A percentile compares a stretch with the other conserved stretches of the same genome.
Evolutionary conservation across 2,797 vertebrate species (phyloP).

Genomic region (Heteromormyrus szaboi): DNA sequence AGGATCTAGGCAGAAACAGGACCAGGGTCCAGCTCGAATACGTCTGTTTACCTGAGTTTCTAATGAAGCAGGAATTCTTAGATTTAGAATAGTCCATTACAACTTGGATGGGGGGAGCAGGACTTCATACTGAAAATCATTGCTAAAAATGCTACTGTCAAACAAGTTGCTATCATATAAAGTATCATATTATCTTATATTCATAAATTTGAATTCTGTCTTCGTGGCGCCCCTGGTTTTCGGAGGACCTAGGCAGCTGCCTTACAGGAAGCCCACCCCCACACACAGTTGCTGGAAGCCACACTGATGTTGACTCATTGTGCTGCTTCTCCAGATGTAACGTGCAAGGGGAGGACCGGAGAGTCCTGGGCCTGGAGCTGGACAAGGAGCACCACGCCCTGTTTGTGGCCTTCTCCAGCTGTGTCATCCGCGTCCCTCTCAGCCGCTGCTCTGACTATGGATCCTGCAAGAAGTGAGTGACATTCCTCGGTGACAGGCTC

Average conservation of each 20-base stretch:
- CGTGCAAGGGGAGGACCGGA: constrained; percentile 72
- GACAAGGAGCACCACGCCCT: constrained; percentile 80
- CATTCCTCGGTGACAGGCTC: background rate
- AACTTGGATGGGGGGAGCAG: background rate
- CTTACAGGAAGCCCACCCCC: background rate
- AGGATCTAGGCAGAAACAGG: background rate
- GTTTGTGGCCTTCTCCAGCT: constrained; percentile 84
- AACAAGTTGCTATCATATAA: background rate
- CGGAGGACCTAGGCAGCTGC: background rate
- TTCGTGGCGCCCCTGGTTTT: background rate
- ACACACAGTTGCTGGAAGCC: background rate
- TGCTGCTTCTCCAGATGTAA: constrained; percentile 63
- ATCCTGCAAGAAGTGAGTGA: constrained; percentile 74
- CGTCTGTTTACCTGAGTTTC: background rate
- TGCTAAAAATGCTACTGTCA: background rate
- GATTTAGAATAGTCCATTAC: background rate
- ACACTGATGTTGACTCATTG: background rate
- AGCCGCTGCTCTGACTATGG: constrained; percentile 78
- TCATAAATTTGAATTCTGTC: background rate
- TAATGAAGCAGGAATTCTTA: background rate
- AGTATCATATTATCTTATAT: background rate
- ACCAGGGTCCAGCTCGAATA: background rate
- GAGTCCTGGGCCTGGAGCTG: constrained; percentile 77
- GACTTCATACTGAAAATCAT: background rate
- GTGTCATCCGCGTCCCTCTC: constrained; percentile 76